Conservation (phyloP, 2,113 vertebrate species). For the Psittacus erithacus region DNA sequence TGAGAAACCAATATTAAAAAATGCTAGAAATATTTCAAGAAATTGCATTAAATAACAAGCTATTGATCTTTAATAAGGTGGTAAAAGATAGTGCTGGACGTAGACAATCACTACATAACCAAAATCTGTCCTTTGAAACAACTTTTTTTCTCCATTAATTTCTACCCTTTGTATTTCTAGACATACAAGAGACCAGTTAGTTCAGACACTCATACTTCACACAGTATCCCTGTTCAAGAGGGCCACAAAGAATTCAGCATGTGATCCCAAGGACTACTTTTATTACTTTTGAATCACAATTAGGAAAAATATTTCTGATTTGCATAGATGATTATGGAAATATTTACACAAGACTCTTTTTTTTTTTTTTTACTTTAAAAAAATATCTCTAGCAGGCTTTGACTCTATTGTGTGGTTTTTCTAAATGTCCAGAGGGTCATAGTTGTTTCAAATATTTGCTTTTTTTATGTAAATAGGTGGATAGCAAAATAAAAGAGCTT, state of each 20-base stretch:
- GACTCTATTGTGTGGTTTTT: background rate
- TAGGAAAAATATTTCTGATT: background rate
- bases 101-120: background rate
- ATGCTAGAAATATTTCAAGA: background rate
- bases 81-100: background rate
- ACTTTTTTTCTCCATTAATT: background rate
- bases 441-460: background rate
- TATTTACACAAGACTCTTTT: conserved; percentile 17
- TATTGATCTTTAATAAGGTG: background rate
- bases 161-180: conserved; percentile 11
- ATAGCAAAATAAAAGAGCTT: background rate
- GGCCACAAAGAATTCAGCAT: background rate
- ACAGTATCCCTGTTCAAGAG: background rate
- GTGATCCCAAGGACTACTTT: background rate
- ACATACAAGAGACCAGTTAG: background rate
- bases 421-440: background rate
- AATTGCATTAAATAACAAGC: background rate
- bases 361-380: conserved; percentile 1
- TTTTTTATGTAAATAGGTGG: background rate
- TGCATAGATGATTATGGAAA: background rate
- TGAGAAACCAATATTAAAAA: background rate
- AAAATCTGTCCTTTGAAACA: background rate
- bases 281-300: background rate
- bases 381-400: background rate
- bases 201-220: background rate